Base-by-base conservation (phyloP, 2,113 vertebrate species). In the Cepphus grylle region DNA sequence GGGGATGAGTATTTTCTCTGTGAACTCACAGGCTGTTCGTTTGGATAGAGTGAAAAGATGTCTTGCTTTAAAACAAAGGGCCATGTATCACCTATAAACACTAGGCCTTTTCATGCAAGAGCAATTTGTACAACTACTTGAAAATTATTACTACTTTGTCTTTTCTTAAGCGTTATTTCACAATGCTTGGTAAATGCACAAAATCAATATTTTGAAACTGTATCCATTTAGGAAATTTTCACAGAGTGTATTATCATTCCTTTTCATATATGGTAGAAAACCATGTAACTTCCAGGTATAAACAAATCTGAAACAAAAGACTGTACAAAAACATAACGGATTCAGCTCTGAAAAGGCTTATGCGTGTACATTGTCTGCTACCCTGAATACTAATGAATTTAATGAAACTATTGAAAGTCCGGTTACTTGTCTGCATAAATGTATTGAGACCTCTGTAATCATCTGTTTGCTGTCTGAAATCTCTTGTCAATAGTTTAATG, bases 401-500 rank as follows among this genome's bases (percentile, higher is more conserved):
- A 95, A 97, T 96, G 94, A 94, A 96, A 96, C 93, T 96, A 89
- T 93, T 96, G 91, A 95, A 93, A 95, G 81, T 66, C 93, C 87
- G 66, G 55, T 91, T 95, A 94, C 91, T 95, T 83, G 96, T 88
- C 91, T 91, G 91, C 91, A 90, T 91, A 92, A 94, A 96, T 62
- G 81, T 94, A 94, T 72, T 62, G 89, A 95, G 94, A 87, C 93
- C 94, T 94, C 91, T 82, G 74, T 95, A 96, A 97, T 97, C 97
- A 96, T 91, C 86, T 92, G 93, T 95, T 95, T 95, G 86, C 93
- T 95, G 97, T 94, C 96, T 97, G 94, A 95, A 96, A 94, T 76
- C 91, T 95, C 94, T 82, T 82, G 91, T 97, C 96, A 97, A 95
- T 93, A 94, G 70, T 96, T 97, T 94, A 96, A 97, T 96, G 95